Percentiles rank a stretch among this genome's conserved stretches.
These are phyloP conservation scores for Nemotelus nigrinus DNA, from an alignment of 2,888 invertebrate species.

Conservation along the genomic window DNA sequence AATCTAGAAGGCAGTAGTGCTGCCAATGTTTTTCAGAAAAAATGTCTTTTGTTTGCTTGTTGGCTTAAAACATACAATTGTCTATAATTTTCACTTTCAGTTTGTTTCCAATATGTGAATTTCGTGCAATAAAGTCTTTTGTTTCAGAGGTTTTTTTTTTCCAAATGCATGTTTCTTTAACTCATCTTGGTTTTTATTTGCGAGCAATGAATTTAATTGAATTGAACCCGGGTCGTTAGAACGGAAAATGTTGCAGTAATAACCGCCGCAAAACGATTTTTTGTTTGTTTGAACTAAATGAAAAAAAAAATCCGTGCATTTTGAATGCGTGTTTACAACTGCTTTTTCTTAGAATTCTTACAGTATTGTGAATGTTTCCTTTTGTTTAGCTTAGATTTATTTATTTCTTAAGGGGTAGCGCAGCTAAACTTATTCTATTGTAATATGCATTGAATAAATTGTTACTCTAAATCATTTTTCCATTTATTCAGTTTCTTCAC, in stretches of 20 bases:
- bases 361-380: conserved; percentile 1
- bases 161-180: conserved; percentile 18
- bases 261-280: too few species aligned
- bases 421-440: conserved; percentile 55
- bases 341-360: neutral
- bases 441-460: conserved; percentile 49
- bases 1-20: conserved; percentile 4
- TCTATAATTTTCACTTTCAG: neutral
- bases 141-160: neutral
- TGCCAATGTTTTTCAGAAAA: neutral
- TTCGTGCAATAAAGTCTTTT: neutral
- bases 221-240: neutral
- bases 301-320: too few species aligned
- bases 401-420: conserved; percentile 53
- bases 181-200: neutral
- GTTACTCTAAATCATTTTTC: conserved; percentile 47
- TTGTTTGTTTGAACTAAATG: too few species aligned
- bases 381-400: conserved; percentile 34
- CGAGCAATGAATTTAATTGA: neutral
- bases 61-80: neutral
- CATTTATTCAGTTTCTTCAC: conserved; percentile 31
- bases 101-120: neutral
- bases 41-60: conserved; percentile 35
- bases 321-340: neutral
- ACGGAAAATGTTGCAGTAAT: too few species aligned